Conservation (phyloP, 2,888 invertebrate genomes). For the Drosophila mayaguana region DNA sequence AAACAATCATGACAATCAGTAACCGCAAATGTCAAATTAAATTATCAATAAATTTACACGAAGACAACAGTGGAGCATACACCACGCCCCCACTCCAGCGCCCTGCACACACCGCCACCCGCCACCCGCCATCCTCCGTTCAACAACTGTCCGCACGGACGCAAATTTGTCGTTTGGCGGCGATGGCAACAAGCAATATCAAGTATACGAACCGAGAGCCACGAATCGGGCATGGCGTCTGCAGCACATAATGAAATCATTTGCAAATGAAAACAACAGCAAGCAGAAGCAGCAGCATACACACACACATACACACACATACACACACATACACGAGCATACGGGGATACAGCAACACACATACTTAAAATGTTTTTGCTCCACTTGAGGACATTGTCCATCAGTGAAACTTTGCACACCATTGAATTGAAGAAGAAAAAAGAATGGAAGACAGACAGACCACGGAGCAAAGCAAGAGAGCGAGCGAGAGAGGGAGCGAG, state of each 20-base stretch:
- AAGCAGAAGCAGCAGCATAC: constrained; percentile 9
- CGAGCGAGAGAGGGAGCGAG: background rate
- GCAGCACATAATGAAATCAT: constrained; percentile 79
- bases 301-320: constrained; percentile 12
- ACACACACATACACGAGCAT: background rate
- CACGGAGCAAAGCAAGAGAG: background rate
- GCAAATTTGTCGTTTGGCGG: constrained; percentile 51
- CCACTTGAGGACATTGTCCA: constrained; percentile 61
- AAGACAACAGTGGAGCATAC: constrained; percentile 30
- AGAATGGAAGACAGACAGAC: constrained; percentile 9
- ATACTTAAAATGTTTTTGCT: constrained; percentile 49
- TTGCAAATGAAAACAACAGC: constrained; percentile 73
- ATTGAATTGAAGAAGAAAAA: constrained; percentile 69
- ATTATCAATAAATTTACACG: constrained; percentile 83
- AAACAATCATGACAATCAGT: constrained; percentile 82
- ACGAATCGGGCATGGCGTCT: constrained; percentile 27
- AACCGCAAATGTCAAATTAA: constrained; percentile 83
- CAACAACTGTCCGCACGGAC: constrained; percentile 28
- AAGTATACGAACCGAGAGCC: constrained; percentile 57
- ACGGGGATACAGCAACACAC: constrained; percentile 3
- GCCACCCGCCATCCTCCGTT: fast-evolving
- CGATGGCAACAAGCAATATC: constrained; percentile 59
- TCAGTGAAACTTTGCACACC: constrained; percentile 75
- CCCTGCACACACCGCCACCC: background rate
- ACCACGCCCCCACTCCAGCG: background rate